Evolutionary conservation across 2,113 vertebrate species (phyloP), one percentile per base, ranked within the genome.

Genomic region (Nicator chloris): DNA sequence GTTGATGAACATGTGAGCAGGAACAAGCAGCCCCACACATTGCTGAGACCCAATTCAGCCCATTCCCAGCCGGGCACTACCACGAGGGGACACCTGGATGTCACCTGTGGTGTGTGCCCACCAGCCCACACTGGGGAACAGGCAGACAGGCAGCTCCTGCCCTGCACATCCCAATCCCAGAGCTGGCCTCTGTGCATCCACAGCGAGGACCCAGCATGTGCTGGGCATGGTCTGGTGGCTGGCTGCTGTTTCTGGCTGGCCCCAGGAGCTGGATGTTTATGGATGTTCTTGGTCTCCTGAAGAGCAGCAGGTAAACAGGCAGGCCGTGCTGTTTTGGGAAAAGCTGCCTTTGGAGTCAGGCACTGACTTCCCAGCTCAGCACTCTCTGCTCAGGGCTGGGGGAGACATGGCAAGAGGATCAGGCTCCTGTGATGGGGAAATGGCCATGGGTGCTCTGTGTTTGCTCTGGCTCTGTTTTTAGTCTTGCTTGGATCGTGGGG

Each of bases 111-210:
- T 27, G 49, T 24, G 54, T 47, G n/a, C n/a, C 75, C 80, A 31
- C 15, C 44, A 63, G 68, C 35, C 44, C 28, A n/a, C 0, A 0
- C 21, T 7, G 50, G 8, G n/a, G 59, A 11, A 53, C 54, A 44
- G 76, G 30, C 20, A 54, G 47, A 33, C 20, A 56, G 70, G 30
- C 22, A 69, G 44, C n/a, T 61, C 45, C 71, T 69, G 42, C 59
- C 53, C 53, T 2, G 0, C 2, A 1, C 30, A 23, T 31, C 59
- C 80, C 68, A 26, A 0, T 14, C 14, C 59, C 50, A 76, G 44
- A 16, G 8, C 10, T 22, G 75, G 10, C 11, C 30, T 61, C 64
- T 30, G 6, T 3, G 22, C 28, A 76, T 9, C 64, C 61, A 35
- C 47, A 61, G 78, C 1, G 5, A 35, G 70, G 59, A 44, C 17